These are phyloP conservation scores for Atethmia centrago DNA, from an alignment of 2,888 invertebrate genomes.

Conservation along the genomic window DNA sequence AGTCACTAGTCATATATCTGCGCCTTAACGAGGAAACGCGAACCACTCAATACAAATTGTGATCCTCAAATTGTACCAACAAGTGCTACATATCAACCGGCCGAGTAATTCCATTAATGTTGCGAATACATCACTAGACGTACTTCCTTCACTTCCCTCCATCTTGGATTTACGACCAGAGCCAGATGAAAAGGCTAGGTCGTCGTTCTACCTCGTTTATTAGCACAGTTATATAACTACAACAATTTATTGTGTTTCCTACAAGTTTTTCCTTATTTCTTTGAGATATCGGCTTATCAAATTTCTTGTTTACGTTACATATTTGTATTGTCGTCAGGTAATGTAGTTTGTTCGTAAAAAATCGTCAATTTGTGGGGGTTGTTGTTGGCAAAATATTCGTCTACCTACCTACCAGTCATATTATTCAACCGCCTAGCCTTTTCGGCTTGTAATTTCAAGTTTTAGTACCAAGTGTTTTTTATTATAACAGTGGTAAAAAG, in stretches of 20 bases:
- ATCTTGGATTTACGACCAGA: conserved; percentile 79
- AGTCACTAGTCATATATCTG: no score
- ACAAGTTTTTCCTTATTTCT: conserved; percentile 65
- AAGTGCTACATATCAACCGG: conserved; percentile 77
- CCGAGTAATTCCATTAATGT: conserved; percentile 85
- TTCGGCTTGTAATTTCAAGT: not conserved
- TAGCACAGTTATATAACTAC: conserved; percentile 77
- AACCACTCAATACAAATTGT: conserved; percentile 74
- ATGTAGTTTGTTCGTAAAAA: conserved; percentile 35
- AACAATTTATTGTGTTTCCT: conserved; percentile 77
- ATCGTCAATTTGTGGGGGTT: conserved; percentile 2
- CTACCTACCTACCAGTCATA: no score
- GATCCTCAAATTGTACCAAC: conserved; percentile 72
- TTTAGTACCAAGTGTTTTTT: not conserved
- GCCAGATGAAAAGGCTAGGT: conserved; percentile 83
- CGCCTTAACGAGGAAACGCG: conserved; percentile 32
- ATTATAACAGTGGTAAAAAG: not conserved
- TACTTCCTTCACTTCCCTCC: conserved; percentile 64
- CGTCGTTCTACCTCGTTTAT: conserved; percentile 78
- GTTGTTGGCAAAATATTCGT: conserved; percentile 2
- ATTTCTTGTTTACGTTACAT: conserved; percentile 20
- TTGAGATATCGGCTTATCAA: conserved; percentile 46
- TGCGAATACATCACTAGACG: conserved; percentile 81
- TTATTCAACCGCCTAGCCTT: not conserved
- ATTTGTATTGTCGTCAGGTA: conserved; percentile 36